Evolutionary conservation across 2,888 invertebrate genomes (phyloP).

Genomic region (Drosophila birchii): DNA sequence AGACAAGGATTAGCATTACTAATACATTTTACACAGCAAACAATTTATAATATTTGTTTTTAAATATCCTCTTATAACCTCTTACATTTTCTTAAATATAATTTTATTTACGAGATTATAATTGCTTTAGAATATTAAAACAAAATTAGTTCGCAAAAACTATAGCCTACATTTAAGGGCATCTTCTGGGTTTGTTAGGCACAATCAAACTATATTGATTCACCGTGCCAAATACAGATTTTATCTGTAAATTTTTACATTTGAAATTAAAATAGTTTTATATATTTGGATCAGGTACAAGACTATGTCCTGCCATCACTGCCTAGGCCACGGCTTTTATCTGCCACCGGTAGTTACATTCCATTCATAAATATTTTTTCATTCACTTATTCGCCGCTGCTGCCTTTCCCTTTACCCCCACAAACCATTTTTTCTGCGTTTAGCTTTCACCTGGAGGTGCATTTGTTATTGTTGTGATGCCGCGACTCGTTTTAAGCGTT

Average conservation of each 20-base stretch:
- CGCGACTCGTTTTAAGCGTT: conserved; percentile 61
- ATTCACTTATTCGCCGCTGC: conserved; percentile 64
- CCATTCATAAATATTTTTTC: conserved; percentile 77
- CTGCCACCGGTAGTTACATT: conserved; percentile 75
- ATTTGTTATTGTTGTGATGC: conserved; percentile 68
- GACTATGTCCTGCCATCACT: conserved; percentile 6
- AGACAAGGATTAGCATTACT: too few relatives aligned
- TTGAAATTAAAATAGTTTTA: background rate
- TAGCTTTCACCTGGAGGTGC: conserved; percentile 60
- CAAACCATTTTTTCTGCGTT: conserved; percentile 37
- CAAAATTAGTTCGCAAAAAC: background rate
- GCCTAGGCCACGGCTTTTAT: conserved; percentile 66
- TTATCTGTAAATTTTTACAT: too few relatives aligned
- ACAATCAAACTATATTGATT: too few relatives aligned
- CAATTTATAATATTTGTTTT: background rate
- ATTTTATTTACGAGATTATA: background rate
- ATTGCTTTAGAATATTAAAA: too few relatives aligned
- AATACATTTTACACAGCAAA: background rate
- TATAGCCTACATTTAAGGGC: background rate
- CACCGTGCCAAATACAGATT: too few relatives aligned
- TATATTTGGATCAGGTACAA: background rate
- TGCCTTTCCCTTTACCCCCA: conserved; percentile 5
- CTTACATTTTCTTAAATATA: background rate
- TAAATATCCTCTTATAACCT: background rate
- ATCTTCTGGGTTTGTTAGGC: background rate